Evolutionary conservation across 2,888 invertebrate genomes (phyloP).

Genomic region (Trachelus troglodyta): DNA sequence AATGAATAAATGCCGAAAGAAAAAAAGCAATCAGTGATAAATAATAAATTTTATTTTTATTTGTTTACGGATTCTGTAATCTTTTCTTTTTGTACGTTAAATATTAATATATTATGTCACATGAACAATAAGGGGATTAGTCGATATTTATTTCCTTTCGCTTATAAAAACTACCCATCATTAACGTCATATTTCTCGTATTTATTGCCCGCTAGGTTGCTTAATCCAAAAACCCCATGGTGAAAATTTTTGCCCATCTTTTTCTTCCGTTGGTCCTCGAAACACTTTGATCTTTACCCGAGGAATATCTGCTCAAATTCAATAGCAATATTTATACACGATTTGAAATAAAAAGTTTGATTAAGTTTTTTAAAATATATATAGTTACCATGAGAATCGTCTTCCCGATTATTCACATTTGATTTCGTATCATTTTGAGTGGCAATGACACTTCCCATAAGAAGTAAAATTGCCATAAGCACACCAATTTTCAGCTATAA

Average conservation of each 20-base stretch:
- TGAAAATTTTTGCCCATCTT: conserved; percentile 50
- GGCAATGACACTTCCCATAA: background rate
- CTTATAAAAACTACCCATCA: background rate
- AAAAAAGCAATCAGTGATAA: background rate
- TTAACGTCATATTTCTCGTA: background rate
- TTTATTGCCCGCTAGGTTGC: conserved; percentile 43
- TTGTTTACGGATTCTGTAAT: no score
- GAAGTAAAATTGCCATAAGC: background rate
- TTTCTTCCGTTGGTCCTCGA: conserved; percentile 53
- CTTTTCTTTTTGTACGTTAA: background rate
- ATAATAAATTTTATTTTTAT: background rate
- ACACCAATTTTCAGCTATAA: background rate
- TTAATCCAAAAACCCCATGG: conserved; percentile 63
- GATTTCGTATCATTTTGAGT: background rate
- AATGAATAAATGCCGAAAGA: background rate
- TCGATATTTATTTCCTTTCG: background rate
- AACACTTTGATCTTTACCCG: conserved; percentile 61
- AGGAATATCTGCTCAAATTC: conserved; percentile 41
- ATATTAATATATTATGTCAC: background rate
- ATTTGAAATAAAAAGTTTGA: background rate
- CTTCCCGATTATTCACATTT: background rate
- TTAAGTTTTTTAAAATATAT: background rate
- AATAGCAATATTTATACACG: background rate
- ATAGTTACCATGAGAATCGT: conserved; percentile 10
- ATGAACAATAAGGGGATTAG: no score